These are phyloP conservation scores for Cyprinodon diabolis DNA, from an alignment of 2,797 vertebrate genomes.

Conservation along the genomic window DNA sequence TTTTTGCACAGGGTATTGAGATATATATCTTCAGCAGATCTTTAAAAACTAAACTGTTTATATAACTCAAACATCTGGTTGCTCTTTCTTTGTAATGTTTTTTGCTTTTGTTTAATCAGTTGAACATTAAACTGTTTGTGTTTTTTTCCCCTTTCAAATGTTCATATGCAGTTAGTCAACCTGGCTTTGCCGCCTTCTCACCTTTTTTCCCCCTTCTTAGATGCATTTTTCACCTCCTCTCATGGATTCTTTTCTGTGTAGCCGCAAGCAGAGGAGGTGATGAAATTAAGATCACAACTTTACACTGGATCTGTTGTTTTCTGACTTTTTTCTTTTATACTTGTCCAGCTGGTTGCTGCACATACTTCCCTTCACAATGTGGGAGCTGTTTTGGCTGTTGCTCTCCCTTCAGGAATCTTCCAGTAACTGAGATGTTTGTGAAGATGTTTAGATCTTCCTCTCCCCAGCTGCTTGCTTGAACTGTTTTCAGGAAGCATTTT, in stretches of 20 bases:
- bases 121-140: not conserved
- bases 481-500: not conserved
- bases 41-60: too few species aligned
- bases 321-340: not conserved
- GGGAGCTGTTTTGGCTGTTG: not conserved
- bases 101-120: not conserved
- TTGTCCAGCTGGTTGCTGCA: not conserved
- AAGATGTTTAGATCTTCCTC: not conserved
- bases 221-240: not conserved
- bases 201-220: not conserved
- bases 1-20: too few species aligned
- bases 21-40: too few species aligned
- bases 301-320: not conserved
- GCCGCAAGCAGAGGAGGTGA: conserved; percentile 10
- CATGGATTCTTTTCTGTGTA: not conserved
- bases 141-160: not conserved
- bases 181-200: not conserved
- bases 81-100: not conserved
- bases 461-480: too few species aligned
- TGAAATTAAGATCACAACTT: not conserved
- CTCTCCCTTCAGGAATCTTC: not conserved
- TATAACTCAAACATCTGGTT: too few species aligned
- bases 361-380: not conserved
- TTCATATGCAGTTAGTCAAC: not conserved
- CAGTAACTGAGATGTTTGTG: not conserved